A percentile compares a stretch with the other conserved stretches of the same genome.
Conservation (phyloP, 2,888 invertebrate genomes). For the Eueremaeus valkanovi region DNA sequence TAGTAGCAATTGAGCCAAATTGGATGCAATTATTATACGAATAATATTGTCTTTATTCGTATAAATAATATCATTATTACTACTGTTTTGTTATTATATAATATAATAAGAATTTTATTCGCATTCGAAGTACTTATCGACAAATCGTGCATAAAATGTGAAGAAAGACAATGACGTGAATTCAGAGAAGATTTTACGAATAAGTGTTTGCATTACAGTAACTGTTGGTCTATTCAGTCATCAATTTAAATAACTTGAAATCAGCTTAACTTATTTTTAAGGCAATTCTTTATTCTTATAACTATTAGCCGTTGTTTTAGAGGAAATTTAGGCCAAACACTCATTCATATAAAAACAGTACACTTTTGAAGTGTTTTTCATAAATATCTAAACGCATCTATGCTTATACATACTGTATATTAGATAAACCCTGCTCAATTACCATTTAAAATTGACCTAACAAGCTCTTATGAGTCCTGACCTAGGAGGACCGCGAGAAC, state of each 20-base stretch:
- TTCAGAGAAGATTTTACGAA: background rate
- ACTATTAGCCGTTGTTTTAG: too few species aligned
- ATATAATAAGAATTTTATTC: background rate
- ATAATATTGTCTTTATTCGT: background rate
- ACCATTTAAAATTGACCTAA: too few species aligned
- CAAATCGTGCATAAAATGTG: conserved; percentile 32
- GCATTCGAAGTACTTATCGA: background rate
- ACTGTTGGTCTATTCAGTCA: background rate
- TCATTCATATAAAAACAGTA: too few species aligned
- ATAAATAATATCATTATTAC: conserved; percentile 1
- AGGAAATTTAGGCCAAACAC: too few species aligned
- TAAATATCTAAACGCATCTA: too few species aligned
- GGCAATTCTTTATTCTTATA: too few species aligned
- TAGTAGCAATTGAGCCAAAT: background rate
- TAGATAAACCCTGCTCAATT: too few species aligned
- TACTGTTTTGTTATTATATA: background rate
- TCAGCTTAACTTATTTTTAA: too few species aligned
- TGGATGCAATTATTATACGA: background rate
- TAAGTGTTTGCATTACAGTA: background rate
- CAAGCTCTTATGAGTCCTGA: too few species aligned
- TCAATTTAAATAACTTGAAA: background rate
- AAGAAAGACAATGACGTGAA: conserved; percentile 15
- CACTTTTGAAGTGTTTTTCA: too few species aligned
- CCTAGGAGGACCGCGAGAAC: too few species aligned
- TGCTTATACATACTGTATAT: too few species aligned